Base-by-base conservation (phyloP, 2,888 invertebrate genomes). In the Xanthia togata region DNA sequence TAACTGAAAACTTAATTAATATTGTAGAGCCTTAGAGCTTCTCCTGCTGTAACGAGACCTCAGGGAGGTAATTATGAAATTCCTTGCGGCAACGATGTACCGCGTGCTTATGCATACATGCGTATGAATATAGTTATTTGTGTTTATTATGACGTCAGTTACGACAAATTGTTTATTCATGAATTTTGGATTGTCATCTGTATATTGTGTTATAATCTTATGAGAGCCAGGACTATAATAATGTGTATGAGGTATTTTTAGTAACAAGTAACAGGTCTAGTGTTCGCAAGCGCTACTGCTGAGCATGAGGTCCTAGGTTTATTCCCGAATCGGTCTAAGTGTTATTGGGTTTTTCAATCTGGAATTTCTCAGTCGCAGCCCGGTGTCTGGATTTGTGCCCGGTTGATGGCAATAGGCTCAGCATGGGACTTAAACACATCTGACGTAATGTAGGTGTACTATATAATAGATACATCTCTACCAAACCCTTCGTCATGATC, bases 1-100 rank as follows among this genome's bases (percentile, higher is more conserved):
- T 69, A 59, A 44, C 38, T 78, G 68, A 70, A 87, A 83, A 83
- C 79, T 87, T 87, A 68, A 83, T 87, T 83, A 85, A 87, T 82
- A 83, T 81, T 80, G 72, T 70, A 79, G 9, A 68, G 20, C 44
- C 57, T 78, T 78, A 57, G 73, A 69, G 31, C n/a, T n/a, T 70
- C 65, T 74, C 71, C 60, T 68, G 72, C 53, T 57, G 77, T 76
- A 75, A 65, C 17, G 23, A 72, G 67, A 82, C 71, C 73, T 76
- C 57, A 14, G 53, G 47, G 55, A 44, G 77, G 70, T 85, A 82
- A 85, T 85, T 81, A 81, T 64, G 77, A 85, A 87, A 84, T 87
- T 73, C 78, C 62, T 12, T 47, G 53, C 14, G 72, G 75, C 50
- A 76, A 84, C 73, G 60, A 67, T 73, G 26, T 75, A 59, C 50